Evolutionary conservation across 2,797 vertebrate species (phyloP), one percentile per base, ranked within the genome.

Genomic region (Echiichthys vipera): DNA sequence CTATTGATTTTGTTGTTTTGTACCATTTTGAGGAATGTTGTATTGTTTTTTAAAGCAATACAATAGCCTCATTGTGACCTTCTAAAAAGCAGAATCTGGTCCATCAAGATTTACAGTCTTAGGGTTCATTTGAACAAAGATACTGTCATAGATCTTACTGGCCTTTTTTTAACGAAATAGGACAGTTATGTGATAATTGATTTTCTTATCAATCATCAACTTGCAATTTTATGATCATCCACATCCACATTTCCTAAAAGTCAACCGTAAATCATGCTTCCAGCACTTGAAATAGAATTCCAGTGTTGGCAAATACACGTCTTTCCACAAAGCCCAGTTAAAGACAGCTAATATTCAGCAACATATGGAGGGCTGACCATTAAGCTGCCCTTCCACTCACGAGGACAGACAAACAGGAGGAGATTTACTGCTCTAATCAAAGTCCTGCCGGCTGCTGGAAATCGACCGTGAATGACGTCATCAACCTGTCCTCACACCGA

Each of bases 371-470:
- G 27, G 50, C 54, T 80, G 80, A 85, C 77, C 78, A 79, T 53
- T 79, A 70, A 80, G 63, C 45, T 74, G 67, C 69, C 69, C 65
- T 76, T 81, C 77, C 65, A 84, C 66, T 77, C 71, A 63, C 65
- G 65, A 87, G 59, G 69, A 83, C 76, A 81, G 78, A 87, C 84
- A 66, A 82, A 78, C 86, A 80, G 65, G 71, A 66, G 84, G 84
- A 92, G 88, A 94, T 93, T 93, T 90, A 91, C 74, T 81, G 80
- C 86, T 78, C 80, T 83, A 91, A 93, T 93, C 88, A 91, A 90
- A 90, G 87, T 54, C 36, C 81, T 77, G 80, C 64, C 51, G 74
- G 65, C 85, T 83, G 89, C 80, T 93, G 91, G 84, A 91, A 94
- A 93, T 92, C 42, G 84, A 87, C 78, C 90, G 74, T 91, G 84